Evolutionary conservation across 2,888 invertebrate species (phyloP), one percentile per base, ranked within the genome.

Genomic region (Campaea margaritaria): DNA sequence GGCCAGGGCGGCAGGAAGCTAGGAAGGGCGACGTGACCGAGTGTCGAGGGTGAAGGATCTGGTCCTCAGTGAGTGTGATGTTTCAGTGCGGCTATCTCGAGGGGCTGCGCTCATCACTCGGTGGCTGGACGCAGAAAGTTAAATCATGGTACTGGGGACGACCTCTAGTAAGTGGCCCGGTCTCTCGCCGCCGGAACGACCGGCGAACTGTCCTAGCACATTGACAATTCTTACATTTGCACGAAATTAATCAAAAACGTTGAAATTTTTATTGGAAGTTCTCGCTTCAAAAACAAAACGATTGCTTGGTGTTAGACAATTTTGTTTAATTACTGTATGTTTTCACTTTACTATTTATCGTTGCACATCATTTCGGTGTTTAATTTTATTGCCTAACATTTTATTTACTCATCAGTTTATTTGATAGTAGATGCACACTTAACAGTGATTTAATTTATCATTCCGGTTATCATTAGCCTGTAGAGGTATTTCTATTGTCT

Each of bases 121-220:
- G 97, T 95, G 97, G 97, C 95, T 96, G 97, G 95, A 97, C 97
- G 94, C 97, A 97, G 96, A 97, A 96, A 96, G 97, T 97, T 94
- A 97, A 97, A 95, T 97, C 97, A 94, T 97, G 97, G 97, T 97
- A 97, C 96, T 97, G 97, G 97, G 97, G 97, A 95, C 96, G 97
- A 95, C 97, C 97, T 96, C 96, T 97, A 95, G 97, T 97, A 97
- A 97, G 97, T 97, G 94, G 83, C 87, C 86, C 87, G 88, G 86
- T 85, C 84, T 83, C 82, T 78, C 79, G 82, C 82, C 86, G 83
- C 82, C 83, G 82, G 81, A 85, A 81, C 81, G 82, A 83, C 79
- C 88, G 83, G 83, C 86, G 81, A 87, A 81, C 82, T 82, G 87
- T 87, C 89, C 87, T 91, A 89, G 91, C 92, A 92, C 91, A 87